A percentile compares a stretch with the other conserved stretches of the same genome.
phyloP scores from a whole-genome alignment of 2,113 vertebrate genomes.

The Chaenogobius annularis region DNA sequence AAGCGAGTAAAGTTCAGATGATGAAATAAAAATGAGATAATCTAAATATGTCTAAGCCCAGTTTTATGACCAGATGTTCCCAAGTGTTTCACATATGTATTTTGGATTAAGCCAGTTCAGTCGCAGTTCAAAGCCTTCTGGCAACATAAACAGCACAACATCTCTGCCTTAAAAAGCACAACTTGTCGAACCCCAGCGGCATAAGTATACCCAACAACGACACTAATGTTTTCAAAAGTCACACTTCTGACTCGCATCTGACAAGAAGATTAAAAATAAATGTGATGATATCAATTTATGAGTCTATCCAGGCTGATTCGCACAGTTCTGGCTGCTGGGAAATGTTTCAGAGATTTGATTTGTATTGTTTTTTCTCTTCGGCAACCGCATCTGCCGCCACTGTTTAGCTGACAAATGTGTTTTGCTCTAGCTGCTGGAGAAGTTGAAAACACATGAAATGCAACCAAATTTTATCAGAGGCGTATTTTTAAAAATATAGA shows the following conservation, averaged over 20 bases:
- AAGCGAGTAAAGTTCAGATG: not conserved
- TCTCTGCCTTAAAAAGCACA: conserved; percentile 4
- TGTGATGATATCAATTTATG: not conserved
- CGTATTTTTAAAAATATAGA: not conserved
- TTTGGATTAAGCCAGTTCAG: conserved; percentile 17
- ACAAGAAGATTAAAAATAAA: conserved; percentile 5
- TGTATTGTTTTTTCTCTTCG: not conserved
- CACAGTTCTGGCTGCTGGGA: not conserved
- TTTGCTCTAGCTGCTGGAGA: conserved; percentile 4
- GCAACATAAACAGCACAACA: not conserved
- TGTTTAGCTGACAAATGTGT: conserved; percentile 9
- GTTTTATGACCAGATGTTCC: not conserved
- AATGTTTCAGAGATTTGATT: conserved; percentile 5
- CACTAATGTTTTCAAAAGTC: not conserved
- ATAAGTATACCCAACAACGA: not conserved
- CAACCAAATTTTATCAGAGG: not conserved
- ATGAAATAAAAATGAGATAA: conserved; percentile 18
- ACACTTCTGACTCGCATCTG: conserved; percentile 5
- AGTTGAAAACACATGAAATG: conserved; percentile 9
- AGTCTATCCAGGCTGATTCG: not conserved
- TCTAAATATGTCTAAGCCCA: not conserved
- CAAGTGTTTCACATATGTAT: conserved; percentile 11
- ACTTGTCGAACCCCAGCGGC: not conserved
- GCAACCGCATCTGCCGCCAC: not conserved
- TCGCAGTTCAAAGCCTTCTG: conserved; percentile 12